Percentiles rank a stretch among this genome's conserved stretches.
Conservation (phyloP, 1,140 invertebrate genomes). For the Listronotus oregonensis region DNA sequence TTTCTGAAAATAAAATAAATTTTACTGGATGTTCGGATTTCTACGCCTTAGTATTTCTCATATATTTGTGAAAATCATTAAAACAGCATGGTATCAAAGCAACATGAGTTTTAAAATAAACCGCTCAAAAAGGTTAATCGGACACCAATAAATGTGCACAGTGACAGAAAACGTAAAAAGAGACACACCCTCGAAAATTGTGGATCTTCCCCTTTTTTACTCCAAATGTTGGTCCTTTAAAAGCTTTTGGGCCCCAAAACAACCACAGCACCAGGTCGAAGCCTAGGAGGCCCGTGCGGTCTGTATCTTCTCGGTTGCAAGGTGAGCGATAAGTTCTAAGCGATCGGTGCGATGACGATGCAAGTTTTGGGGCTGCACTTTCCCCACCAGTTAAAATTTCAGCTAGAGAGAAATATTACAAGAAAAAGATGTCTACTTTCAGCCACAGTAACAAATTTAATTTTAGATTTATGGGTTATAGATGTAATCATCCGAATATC, state of each 20-base stretch:
- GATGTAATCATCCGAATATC: too few species aligned
- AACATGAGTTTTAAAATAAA: too few species aligned
- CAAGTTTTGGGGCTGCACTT: conserved; percentile 67
- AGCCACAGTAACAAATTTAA: background rate
- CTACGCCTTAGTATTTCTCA: too few species aligned
- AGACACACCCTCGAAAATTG: conserved; percentile 13
- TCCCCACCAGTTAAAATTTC: conserved; percentile 67
- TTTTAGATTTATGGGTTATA: too few species aligned
- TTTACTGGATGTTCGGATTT: too few species aligned
- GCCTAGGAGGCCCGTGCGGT: conserved; percentile 60
- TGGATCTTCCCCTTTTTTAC: conserved; percentile 37
- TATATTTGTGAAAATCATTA: background rate
- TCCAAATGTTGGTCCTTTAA: conserved; percentile 66
- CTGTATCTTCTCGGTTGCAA: conserved; percentile 52
- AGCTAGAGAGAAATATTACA: conserved; percentile 18
- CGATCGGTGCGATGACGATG: conserved; percentile 58
- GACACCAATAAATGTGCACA: background rate
- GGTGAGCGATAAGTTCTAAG: conserved; percentile 52
- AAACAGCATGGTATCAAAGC: too few species aligned
- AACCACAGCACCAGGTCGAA: conserved; percentile 67
- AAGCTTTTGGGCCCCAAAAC: conserved; percentile 63
- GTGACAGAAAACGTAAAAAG: conserved; percentile 1
- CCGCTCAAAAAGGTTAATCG: background rate
- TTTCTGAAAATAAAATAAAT: too few species aligned
- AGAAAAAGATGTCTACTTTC: background rate